Percentiles rank a stretch among this genome's conserved stretches.
These are phyloP conservation scores for Crypturellus tataupa DNA, from an alignment of 2,797 vertebrate species.

Conservation along the genomic window DNA sequence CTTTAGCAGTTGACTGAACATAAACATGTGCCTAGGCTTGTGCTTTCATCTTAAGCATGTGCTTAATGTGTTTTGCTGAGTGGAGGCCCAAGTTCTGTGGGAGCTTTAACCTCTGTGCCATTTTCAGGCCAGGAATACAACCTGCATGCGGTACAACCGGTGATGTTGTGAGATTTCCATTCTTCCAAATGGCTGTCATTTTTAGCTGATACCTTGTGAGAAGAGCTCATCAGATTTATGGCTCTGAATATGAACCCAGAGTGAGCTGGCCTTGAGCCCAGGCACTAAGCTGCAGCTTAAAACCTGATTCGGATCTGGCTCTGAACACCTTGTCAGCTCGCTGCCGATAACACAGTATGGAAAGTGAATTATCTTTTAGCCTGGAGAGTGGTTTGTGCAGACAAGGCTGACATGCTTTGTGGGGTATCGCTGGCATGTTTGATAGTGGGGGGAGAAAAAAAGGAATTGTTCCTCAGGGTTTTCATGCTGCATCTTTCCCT, in stretches of 20 bases:
- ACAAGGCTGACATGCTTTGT: background rate
- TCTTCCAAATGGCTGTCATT: background rate
- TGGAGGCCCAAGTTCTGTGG: background rate
- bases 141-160: background rate
- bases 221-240: background rate
- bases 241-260: background rate
- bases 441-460: background rate
- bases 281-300: background rate
- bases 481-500: background rate
- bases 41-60: background rate
- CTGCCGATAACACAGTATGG: background rate
- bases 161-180: background rate
- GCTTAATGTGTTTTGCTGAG: background rate
- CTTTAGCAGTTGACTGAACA: background rate
- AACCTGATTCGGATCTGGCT: background rate
- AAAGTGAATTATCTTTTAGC: slow-evolving; percentile 1
- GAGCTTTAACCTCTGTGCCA: background rate
- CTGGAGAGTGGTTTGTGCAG: background rate
- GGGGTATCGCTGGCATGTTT: background rate
- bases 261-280: background rate
- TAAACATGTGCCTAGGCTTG: background rate
- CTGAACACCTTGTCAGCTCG: background rate
- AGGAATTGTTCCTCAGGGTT: background rate
- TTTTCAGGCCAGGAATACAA: background rate
- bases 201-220: background rate